Evolutionary conservation across 2,113 vertebrate genomes (phyloP), one percentile per base, ranked within the genome.

Genomic region (Phalacrocorax aristotelis): DNA sequence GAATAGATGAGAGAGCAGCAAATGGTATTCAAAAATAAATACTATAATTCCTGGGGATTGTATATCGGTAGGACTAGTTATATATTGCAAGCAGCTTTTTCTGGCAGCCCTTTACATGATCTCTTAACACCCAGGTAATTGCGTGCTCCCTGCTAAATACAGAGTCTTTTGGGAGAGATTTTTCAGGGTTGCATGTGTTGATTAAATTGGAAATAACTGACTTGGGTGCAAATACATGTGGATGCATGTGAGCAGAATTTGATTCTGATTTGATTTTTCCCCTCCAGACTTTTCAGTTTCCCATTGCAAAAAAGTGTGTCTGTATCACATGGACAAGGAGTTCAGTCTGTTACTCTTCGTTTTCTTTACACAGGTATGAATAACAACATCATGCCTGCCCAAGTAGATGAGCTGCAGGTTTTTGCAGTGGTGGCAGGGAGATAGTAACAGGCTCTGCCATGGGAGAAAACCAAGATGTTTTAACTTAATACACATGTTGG

Each of bases 11-110:
- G 71, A 84, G 38, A 88, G 75, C n/a, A 92, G 64, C 68, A 83
- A 90, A 52, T 87, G 83, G 76, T 81, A 40, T 83, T 95, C 16
- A 84, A 18, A 93, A 86, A 68, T 71, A 92, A 90, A 83, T 86
- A 32, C 40, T 79, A 0, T 80, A 88, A 92, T 92, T 94, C 79
- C 79, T 52, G 46, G 30, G 71, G 85, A 77, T 12, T 93, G 57
- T 51, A 1, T 32, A 95, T 86, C 30, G 77, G 42, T 29, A 85
- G 75, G 90, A 83, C 29, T 23, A 10, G 66, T 11, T 74, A 71
- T 70, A 62, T 49, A 14, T 6, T 62, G 75, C 66, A 86, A 80
- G 71, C 46, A 92, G 83, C 34, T 93, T 95, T 90, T 88, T 36
- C 42, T 93, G 72, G 64, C 71, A 90, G 68, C 51, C 27, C 79